Percentiles rank a stretch among this genome's conserved stretches.
Conservation (phyloP, 2,888 invertebrate species). For the Tiphia femorata region DNA sequence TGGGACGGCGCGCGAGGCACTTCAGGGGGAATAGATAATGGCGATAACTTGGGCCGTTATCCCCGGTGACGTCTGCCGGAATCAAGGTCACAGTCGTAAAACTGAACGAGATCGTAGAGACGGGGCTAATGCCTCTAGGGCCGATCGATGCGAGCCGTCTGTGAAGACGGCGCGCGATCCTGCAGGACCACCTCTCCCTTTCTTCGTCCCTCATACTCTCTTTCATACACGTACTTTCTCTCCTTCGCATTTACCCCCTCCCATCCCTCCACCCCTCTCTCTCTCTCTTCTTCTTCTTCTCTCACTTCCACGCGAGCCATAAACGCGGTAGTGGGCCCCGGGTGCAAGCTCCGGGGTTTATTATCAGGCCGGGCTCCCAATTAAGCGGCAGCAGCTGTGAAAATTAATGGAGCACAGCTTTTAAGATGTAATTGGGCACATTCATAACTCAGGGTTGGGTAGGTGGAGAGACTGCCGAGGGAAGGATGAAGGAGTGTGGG, state of each 20-base stretch:
- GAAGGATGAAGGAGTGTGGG: slow-evolving; percentile 9
- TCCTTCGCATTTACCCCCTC: not conserved
- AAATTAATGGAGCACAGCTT: slow-evolving; percentile 76
- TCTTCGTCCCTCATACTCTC: no score
- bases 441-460: slow-evolving; percentile 71
- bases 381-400: slow-evolving; percentile 76
- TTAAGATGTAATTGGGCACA: slow-evolving; percentile 77
- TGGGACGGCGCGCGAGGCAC: not conserved
- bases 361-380: slow-evolving; percentile 74
- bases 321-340: slow-evolving; percentile 60
- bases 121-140: slow-evolving; percentile 5
- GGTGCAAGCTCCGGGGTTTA: slow-evolving; percentile 68
- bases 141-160: slow-evolving; percentile 53
- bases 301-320: slow-evolving; percentile 47
- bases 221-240: no score
- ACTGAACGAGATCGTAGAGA: slow-evolving; percentile 11
- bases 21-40: no score
- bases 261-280: slow-evolving; percentile 9
- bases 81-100: slow-evolving; percentile 60
- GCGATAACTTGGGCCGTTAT: slow-evolving; percentile 31
- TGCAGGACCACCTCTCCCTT: no score
- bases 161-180: slow-evolving; percentile 37
- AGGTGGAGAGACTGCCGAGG: slow-evolving; percentile 21
- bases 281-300: slow-evolving; percentile 1
- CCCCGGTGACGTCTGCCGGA: slow-evolving; percentile 30